Evolutionary conservation across 2,113 vertebrate genomes (phyloP), one percentile per base, ranked within the genome.

Genomic region (Lagopus leucura): DNA sequence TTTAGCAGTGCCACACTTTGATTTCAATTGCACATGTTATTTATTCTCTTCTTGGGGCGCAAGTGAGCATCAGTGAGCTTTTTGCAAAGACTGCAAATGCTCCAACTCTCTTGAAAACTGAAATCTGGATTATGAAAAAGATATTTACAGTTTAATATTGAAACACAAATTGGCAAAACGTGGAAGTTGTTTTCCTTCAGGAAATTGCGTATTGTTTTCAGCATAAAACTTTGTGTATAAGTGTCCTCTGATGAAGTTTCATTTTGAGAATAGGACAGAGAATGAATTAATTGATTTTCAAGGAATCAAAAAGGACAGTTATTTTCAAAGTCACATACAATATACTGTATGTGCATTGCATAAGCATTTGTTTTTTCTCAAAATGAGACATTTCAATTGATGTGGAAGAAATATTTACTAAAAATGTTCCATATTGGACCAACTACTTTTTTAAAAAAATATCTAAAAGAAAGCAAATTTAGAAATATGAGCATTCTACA

Each of bases 161-260:
- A 61, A 67, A 40, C 0, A 2, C n/a, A 18, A 70, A 82, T 28
- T 13, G 54, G 8, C 15, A 65, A 66, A 55, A 91, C 84, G 67
- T 6, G 30, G 19, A 61, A 40, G 13, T 11, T 12, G 13, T 76
- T 82, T 61, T 77, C 19, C 73, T 64, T 86, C 20, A 82, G 38
- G 73, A 60, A 32, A 52, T 6, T 6, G 2, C 1, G 0, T 19
- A 34, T 60, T 30, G 16, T n/a, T 89, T 88, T 86, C 0, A 0
- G 40, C 50, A 52, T 77, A 47, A 92, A 81, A 36, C 13, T 89
- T 64, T 14, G 16, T 55, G 13, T 25, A 22, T 79, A 64, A 86
- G 25, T 40, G 2, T 13, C 45, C 15, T 78, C 42, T 15, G 69
- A 52, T 57, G 61, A 57, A 48, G 54, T 92, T 77, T 89, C 5